Base-by-base conservation (phyloP, 2,797 vertebrate genomes). In the Channa striata region DNA sequence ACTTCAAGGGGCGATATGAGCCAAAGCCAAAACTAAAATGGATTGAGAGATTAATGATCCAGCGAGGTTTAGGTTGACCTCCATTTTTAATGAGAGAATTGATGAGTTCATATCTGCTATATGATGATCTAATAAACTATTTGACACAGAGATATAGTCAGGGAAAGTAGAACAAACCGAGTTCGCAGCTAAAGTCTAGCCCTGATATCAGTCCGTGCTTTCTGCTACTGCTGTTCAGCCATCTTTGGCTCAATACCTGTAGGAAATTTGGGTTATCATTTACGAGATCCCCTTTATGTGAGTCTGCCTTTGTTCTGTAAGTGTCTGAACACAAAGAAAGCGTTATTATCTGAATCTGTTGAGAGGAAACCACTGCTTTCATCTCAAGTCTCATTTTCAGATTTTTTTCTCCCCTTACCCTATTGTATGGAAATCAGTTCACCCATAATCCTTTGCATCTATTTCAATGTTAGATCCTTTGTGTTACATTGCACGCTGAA, bases 41-140 rank as follows among this genome's bases (percentile, higher is more conserved):
- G 59, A 81, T 81, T 58, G 23, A 1, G 48, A 47, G 71, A 73
- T 59, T 82, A 83, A 80, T 81, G 86, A 86, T 80, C 50, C 68
- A n/a, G 39, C 34, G 33, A 68, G 68, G 47, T 80, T 70, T 78
- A 61, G 40, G 46, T 68, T 81, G 19, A 71, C 62, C 47, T 63
- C 65, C 62, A 36, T 30, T 62, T 59, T 49, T 50, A 47, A 37
- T 37, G 16, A 74, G 73, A 76, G 54, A 82, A 77, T 66, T 37
- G 33, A 77, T 73, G 23, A 20, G 65, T 52, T 68, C 23, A 72
- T 11, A 64, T 68, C 52, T 51, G 33, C 51, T 34, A 50, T n/a
- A 61, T 72, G 71, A 70, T 72, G 43, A 77, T 40, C 40, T 76
- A 67, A 86, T 80, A 74, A 74, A 74, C 44, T 66, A 56, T 59